Conservation (phyloP, 2,797 vertebrate genomes). For the Melanogrammus aeglefinus region DNA sequence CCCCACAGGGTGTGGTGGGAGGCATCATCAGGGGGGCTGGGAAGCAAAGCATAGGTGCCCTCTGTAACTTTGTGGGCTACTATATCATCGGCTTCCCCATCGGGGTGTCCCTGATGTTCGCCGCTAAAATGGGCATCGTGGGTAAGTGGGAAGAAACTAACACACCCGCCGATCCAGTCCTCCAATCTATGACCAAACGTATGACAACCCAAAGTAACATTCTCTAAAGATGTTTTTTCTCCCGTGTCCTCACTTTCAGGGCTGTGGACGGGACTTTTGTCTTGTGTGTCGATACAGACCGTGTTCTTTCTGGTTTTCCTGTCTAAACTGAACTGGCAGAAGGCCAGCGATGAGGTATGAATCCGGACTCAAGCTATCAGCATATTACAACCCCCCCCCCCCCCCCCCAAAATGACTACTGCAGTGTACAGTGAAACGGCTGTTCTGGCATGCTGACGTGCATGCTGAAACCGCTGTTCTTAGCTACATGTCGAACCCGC, state of each 20-base stretch:
- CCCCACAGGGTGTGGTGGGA: conserved; percentile 73
- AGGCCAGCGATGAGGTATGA: conserved; percentile 82
- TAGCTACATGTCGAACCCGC: no score
- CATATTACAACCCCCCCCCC: not conserved
- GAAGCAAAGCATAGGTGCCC: conserved; percentile 82
- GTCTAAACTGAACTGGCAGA: conserved; percentile 81
- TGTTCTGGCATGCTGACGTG: no score
- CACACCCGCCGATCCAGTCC: not conserved
- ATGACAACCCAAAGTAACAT: no score
- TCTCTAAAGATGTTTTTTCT: not conserved
- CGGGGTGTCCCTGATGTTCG: conserved; percentile 87
- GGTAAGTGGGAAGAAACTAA: conserved; percentile 65
- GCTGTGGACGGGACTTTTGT: conserved; percentile 82
- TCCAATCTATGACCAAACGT: not conserved
- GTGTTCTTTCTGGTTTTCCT: conserved; percentile 75
- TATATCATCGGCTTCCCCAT: conserved; percentile 84
- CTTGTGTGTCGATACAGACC: conserved; percentile 76
- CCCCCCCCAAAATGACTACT: not conserved
- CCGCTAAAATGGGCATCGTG: conserved; percentile 76
- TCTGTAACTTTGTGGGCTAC: conserved; percentile 81
- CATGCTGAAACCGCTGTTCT: no score
- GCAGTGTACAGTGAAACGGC: not conserved
- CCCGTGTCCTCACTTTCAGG: conserved; percentile 60
- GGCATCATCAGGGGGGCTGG: conserved; percentile 86
- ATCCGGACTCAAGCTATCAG: not conserved